Evolutionary conservation across 2,113 vertebrate genomes (phyloP).

Genomic region (Pseudorectes ferrugineus): DNA sequence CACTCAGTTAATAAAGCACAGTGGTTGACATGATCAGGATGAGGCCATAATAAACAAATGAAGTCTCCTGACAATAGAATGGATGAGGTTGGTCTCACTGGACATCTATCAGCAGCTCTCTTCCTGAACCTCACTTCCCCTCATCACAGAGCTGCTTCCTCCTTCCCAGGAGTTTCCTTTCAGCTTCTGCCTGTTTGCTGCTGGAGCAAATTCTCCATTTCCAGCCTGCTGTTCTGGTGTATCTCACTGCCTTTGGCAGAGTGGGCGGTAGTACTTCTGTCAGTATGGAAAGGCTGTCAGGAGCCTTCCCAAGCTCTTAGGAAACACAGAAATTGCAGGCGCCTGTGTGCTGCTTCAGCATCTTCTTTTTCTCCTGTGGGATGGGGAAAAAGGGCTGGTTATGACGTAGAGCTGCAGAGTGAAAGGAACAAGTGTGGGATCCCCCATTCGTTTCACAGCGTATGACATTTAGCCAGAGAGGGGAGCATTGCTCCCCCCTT

Average conservation of each 20-base stretch:
- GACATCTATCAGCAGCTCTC: not conserved
- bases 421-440: slow-evolving; percentile 25
- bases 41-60: not conserved
- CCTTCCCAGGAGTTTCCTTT: not conserved
- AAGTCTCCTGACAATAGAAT: not conserved
- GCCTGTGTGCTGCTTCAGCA: not conserved
- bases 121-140: not conserved
- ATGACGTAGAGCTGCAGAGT: not conserved
- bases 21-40: not conserved
- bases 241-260: not conserved
- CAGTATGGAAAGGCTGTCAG: not conserved
- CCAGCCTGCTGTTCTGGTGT: not conserved
- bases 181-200: not conserved
- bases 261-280: not conserved
- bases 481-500: not conserved
- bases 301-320: not conserved
- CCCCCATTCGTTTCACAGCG: not conserved
- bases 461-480: not conserved
- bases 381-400: not conserved
- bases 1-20: not conserved
- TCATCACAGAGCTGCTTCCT: not conserved
- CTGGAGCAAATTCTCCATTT: not conserved
- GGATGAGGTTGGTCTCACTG: not conserved
- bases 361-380: not conserved
- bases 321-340: not conserved